phyloP scores from a whole-genome alignment of 2,888 invertebrate species.

The Ischnura elegans region DNA sequence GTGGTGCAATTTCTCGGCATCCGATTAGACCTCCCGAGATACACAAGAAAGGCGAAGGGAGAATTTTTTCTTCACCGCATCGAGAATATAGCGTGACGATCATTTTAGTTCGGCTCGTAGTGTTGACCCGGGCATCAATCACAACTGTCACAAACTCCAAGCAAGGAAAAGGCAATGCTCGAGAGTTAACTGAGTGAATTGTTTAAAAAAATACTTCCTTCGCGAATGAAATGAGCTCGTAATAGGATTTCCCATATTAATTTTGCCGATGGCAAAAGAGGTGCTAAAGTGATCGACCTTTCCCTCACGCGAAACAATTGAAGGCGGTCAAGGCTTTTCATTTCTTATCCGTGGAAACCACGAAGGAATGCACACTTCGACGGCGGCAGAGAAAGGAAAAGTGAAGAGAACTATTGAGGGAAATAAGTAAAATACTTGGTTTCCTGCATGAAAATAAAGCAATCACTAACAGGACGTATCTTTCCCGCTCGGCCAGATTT shows the following conservation, averaged over 20 bases:
- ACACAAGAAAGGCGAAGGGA: background rate
- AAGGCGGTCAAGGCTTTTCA: conserved; percentile 63
- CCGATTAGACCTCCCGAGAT: conserved; percentile 15
- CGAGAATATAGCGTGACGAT: background rate
- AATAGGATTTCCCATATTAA: background rate
- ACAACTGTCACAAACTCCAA: conserved; percentile 19
- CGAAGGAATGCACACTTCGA: background rate
- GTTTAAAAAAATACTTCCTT: background rate
- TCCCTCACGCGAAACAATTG: conserved; percentile 50
- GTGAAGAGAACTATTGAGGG: background rate
- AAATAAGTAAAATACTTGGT: background rate
- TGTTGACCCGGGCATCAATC: background rate
- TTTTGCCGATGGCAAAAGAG: background rate
- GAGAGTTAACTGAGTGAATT: background rate
- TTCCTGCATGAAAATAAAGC: no score
- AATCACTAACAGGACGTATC: no score
- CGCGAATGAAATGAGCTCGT: background rate
- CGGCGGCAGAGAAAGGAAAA: background rate
- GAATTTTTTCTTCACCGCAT: background rate
- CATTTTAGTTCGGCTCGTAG: background rate
- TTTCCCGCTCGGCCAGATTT: no score
- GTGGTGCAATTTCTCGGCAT: background rate
- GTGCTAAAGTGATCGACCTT: background rate
- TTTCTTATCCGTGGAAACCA: conserved; percentile 54
- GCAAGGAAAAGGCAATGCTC: background rate